phyloP scores from a whole-genome alignment of 1,140 invertebrate species.

The Parapsyche elsis region DNA sequence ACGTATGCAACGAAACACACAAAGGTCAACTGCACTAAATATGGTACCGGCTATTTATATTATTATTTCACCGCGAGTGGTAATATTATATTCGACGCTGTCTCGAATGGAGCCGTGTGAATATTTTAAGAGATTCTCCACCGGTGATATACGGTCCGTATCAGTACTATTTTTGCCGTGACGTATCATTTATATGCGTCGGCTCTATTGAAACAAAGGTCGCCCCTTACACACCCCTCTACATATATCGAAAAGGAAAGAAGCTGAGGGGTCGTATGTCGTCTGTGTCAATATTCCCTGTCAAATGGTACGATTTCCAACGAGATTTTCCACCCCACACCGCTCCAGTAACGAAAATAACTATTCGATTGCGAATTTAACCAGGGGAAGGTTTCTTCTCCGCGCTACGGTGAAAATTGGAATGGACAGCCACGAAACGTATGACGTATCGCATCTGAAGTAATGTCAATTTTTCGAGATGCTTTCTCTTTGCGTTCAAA shows the following conservation, averaged over 20 bases:
- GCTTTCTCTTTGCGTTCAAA: no score
- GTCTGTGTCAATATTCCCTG: constrained; percentile 28
- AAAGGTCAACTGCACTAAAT: no score
- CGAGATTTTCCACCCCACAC: neutral
- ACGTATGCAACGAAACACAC: no score
- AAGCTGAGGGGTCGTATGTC: constrained; percentile 24
- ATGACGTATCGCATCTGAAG: neutral
- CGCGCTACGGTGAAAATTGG: neutral
- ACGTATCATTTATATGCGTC: constrained; percentile 23
- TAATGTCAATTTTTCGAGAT: neutral
- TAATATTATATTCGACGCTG: no score
- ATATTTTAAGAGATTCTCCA: neutral
- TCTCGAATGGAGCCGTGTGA: no score
- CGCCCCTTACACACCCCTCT: neutral
- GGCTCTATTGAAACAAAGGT: constrained; percentile 22
- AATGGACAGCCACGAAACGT: constrained; percentile 22
- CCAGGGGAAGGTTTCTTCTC: neutral
- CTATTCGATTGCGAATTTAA: neutral
- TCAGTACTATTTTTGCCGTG: neutral
- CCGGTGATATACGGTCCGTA: neutral
- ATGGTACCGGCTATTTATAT: no score
- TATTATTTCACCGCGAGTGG: no score
- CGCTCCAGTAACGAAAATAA: neutral
- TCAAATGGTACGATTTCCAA: constrained; percentile 10
- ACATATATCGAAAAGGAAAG: neutral